Percentiles rank a stretch among this genome's conserved stretches.
Conservation (phyloP, 2,113 vertebrate species). For the Hipposideros armiger region DNA sequence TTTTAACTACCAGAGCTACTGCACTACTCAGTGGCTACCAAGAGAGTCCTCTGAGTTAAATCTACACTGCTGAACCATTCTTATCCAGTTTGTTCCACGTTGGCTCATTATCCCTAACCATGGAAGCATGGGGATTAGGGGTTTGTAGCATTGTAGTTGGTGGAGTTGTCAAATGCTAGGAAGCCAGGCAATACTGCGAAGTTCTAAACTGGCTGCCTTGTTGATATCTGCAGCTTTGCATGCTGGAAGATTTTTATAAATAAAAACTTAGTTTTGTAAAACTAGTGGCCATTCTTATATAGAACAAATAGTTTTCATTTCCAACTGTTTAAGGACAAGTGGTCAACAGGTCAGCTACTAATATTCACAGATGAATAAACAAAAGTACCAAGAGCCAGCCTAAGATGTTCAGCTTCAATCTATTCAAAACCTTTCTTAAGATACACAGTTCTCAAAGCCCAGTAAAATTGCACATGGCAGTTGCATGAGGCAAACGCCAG, state of each 20-base stretch:
- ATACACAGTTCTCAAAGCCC: not conserved
- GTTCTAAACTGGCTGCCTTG: not conserved
- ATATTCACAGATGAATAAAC: not conserved
- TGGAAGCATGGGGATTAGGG: not conserved
- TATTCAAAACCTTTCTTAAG: not conserved
- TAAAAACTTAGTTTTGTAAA: not conserved
- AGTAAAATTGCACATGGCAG: not conserved
- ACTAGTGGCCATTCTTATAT: not conserved
- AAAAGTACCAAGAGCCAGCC: not conserved
- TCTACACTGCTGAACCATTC: not conserved
- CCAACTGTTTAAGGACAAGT: not conserved
- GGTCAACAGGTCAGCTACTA: not conserved
- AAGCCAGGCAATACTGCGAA: rapidly evolving
- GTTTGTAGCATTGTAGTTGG: not conserved
- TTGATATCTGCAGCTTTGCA: not conserved
- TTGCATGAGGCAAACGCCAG: not conserved
- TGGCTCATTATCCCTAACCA: not conserved
- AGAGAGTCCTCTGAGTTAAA: not conserved
- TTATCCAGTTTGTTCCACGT: not conserved
- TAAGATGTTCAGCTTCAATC: not conserved
- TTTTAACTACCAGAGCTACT: not conserved
- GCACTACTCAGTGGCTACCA: not conserved
- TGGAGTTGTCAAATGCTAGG: not conserved
- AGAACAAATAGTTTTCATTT: not conserved
- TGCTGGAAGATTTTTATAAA: not conserved